Evolutionary conservation across 2,888 invertebrate species (phyloP).

Genomic region (Leucophora obtusa): DNA sequence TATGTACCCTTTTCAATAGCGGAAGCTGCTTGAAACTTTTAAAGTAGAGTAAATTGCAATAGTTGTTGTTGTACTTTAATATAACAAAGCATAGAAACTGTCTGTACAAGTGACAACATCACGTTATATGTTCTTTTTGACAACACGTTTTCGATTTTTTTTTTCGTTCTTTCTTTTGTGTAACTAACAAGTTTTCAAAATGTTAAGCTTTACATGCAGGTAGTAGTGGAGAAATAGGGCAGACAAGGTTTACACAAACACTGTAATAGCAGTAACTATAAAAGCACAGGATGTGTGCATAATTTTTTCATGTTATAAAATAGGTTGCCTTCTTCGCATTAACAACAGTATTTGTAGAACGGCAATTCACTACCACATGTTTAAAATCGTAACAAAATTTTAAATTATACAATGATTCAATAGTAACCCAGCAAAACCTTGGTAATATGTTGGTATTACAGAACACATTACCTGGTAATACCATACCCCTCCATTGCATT

Average conservation of each 20-base stretch:
- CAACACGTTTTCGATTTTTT: not conserved
- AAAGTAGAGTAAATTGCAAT: not conserved
- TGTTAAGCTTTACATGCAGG: constrained; percentile 1
- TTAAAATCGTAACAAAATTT: no score
- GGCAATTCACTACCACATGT: not conserved
- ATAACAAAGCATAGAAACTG: not conserved
- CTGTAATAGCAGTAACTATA: not conserved
- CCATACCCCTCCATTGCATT: no score
- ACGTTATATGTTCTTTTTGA: constrained; percentile 15
- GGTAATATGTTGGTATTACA: no score
- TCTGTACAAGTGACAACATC: not conserved
- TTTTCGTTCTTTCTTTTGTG: not conserved
- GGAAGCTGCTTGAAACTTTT: constrained; percentile 12
- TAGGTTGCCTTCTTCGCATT: not conserved
- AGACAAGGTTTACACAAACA: not conserved
- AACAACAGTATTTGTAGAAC: not conserved
- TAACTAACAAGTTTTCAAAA: constrained; percentile 1
- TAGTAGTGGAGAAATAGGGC: not conserved
- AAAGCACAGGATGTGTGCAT: not conserved
- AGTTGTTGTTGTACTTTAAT: not conserved
- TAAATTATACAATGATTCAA: no score
- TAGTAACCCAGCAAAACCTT: no score
- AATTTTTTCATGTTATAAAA: not conserved
- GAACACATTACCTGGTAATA: no score
- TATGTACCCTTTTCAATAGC: not conserved